These are phyloP conservation scores for Andrena chrysosceles DNA, from an alignment of 2,888 invertebrate genomes.

Conservation along the genomic window DNA sequence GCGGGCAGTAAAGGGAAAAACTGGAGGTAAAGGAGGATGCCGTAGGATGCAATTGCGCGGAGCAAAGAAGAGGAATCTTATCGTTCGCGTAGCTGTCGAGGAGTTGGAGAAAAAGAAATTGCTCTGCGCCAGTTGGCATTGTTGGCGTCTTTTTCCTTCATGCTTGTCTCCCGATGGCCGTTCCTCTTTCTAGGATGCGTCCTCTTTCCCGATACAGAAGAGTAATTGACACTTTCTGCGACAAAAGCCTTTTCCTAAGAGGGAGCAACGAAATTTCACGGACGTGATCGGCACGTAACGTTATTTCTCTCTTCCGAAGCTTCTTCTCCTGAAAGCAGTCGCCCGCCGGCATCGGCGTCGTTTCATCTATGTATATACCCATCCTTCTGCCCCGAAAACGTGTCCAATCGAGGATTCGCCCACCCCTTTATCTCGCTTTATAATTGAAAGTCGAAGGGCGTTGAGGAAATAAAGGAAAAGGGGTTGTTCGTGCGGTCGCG, in stretches of 20 bases:
- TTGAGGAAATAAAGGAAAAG: no score
- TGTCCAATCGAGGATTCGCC: no score
- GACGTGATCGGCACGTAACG: conserved; percentile 10
- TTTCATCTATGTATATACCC: no score
- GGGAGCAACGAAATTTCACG: conserved; percentile 31
- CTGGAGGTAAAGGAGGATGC: not conserved
- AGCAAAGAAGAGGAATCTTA: conserved; percentile 37
- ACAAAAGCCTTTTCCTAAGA: conserved; percentile 21
- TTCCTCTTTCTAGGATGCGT: conserved; percentile 26
- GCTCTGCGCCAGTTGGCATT: conserved; percentile 42
- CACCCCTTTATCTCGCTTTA: no score
- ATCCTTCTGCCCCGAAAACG: no score
- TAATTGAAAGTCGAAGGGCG: no score
- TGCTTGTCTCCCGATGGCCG: conserved; percentile 22
- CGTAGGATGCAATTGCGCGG: not conserved
- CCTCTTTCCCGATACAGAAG: conserved; percentile 27
- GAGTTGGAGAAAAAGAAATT: conserved; percentile 53
- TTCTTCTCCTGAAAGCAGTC: not conserved
- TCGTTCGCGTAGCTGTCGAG: not conserved
- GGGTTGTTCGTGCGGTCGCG: not conserved
- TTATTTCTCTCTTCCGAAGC: not conserved
- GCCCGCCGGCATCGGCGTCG: no score
- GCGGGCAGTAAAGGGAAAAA: not conserved
- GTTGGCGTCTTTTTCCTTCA: conserved; percentile 41
- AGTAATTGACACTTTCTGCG: conserved; percentile 58